Percentiles rank a stretch among this genome's conserved stretches.
Evolutionary conservation across 1,140 invertebrate genomes (phyloP).

Genomic region (Drosophila ogumai): DNA sequence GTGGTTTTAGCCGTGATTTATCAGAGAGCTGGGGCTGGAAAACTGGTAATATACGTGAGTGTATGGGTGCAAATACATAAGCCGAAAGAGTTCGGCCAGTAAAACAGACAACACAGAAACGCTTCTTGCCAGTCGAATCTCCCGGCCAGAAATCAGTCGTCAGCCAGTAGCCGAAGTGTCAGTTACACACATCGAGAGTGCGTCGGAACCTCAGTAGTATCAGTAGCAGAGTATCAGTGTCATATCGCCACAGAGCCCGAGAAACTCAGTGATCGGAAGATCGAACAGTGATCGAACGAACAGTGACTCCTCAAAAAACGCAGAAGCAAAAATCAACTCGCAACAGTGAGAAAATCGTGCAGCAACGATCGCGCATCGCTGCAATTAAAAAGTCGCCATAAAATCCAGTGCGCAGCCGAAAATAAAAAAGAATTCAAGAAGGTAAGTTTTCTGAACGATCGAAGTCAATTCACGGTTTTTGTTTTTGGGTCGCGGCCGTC

Average conservation of each 20-base stretch:
- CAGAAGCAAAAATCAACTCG: constrained; percentile 6
- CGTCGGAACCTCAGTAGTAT: constrained; percentile 8
- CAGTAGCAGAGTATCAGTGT: constrained; percentile 15
- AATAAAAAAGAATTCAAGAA: constrained; percentile 38
- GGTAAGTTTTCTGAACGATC: constrained; percentile 62
- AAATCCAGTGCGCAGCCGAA: constrained; percentile 30
- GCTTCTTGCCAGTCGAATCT: constrained; percentile 76
- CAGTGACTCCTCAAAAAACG: constrained; percentile 21
- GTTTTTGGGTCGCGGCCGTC: constrained; percentile 53
- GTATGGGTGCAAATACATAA: constrained; percentile 52
- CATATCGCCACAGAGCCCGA: constrained; percentile 24
- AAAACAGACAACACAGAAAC: constrained; percentile 69
- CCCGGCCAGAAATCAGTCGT: constrained; percentile 80
- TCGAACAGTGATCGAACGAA: constrained; percentile 21
- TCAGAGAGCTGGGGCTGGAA: constrained; percentile 50
- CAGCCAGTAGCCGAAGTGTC: constrained; percentile 81
- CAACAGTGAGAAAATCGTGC: constrained; percentile 36
- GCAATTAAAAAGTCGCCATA: constrained; percentile 71
- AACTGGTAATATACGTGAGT: constrained; percentile 40
- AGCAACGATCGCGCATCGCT: constrained; percentile 46
- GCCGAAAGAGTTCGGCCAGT: constrained; percentile 58
- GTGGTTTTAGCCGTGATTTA: constrained; percentile 62
- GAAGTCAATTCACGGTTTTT: constrained; percentile 77
- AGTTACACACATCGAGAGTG: constrained; percentile 69
- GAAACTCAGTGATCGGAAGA: constrained; percentile 22